These are phyloP conservation scores for Lynx canadensis DNA, from an alignment of 2,113 vertebrate species.

Conservation along the genomic window DNA sequence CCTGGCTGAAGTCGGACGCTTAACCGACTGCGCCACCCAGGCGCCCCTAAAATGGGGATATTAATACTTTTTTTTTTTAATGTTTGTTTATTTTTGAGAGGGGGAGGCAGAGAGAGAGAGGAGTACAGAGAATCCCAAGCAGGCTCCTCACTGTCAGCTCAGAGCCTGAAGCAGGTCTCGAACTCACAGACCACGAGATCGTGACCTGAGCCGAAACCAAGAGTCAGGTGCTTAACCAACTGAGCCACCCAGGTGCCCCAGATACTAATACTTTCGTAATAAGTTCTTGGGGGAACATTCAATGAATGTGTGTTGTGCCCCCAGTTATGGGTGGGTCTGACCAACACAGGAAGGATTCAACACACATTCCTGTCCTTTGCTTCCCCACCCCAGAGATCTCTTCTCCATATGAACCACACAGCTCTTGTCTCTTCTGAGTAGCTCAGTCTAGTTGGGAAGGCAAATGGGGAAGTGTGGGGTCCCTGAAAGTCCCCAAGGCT, in stretches of 20 bases:
- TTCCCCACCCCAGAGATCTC: background rate
- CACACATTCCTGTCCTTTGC: fast-evolving
- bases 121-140: too few relatives aligned
- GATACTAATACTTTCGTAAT: background rate
- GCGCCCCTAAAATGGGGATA: background rate
- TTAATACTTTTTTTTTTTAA: too few relatives aligned
- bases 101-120: too few relatives aligned
- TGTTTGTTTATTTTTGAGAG: too few relatives aligned
- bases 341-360: background rate
- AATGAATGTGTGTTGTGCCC: background rate
- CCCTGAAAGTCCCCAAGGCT: background rate
- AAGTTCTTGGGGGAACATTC: background rate
- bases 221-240: too few relatives aligned
- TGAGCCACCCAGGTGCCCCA: too few relatives aligned
- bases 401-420: background rate
- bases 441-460: background rate
- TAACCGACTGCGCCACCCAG: too few relatives aligned
- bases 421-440: background rate
- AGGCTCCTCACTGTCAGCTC: too few relatives aligned
- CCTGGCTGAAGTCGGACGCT: too few relatives aligned
- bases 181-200: too few relatives aligned
- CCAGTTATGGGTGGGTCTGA: background rate
- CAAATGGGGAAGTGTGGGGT: background rate
- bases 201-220: too few relatives aligned
- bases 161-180: too few relatives aligned